Evolutionary conservation across 2,113 vertebrate species (phyloP), one percentile per base, ranked within the genome.

Genomic region (Oxyruncus cristatus): DNA sequence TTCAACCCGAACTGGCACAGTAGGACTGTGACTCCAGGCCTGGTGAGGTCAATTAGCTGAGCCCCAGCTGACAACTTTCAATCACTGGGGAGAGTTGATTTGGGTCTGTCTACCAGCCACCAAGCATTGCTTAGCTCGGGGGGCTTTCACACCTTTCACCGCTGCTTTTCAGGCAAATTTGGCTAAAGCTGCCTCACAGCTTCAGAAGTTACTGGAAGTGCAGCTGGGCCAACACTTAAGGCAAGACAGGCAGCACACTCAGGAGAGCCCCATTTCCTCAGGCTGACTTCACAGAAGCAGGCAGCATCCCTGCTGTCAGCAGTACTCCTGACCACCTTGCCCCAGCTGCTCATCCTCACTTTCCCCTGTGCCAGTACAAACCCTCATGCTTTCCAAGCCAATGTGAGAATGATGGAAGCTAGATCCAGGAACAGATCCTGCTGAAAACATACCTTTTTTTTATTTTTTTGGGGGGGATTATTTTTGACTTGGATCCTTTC

Each of bases 401-500:
- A 37, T 2, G 5, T 53, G 37, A 86, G 67, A 94, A 75, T 1
- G 30, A 73, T 27, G 23, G 75, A 2, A 91, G 63, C 16, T 86
- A 90, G 72, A 92, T 93, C 83, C 14, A 12, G 92, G 91, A 95
- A 95, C 79, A 80, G 88, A 94, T 92, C 86, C 83, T 95, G 39
- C 82, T 92, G 62, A 92, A 92, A 95, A 85, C 11, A 12, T 44
- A 56, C 49, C 8, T 59, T 83, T 52, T 42, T 14, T 37, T 23
- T 33, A 14, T 28, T 8, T 37, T 59, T 35, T 35, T 16, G 58
- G 41, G 35, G 14, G 35, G 44, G 62, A 95, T 95, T 95, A 95
- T 97, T 95, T 95, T 96, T 95, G 58, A 92, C 86, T 95, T 96
- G 95, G 95, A 65, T 86, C 24, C 49, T 86, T 95, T 93, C 92